Conservation (phyloP, 2,888 invertebrate genomes). For the Chloroclystis v-ata region DNA sequence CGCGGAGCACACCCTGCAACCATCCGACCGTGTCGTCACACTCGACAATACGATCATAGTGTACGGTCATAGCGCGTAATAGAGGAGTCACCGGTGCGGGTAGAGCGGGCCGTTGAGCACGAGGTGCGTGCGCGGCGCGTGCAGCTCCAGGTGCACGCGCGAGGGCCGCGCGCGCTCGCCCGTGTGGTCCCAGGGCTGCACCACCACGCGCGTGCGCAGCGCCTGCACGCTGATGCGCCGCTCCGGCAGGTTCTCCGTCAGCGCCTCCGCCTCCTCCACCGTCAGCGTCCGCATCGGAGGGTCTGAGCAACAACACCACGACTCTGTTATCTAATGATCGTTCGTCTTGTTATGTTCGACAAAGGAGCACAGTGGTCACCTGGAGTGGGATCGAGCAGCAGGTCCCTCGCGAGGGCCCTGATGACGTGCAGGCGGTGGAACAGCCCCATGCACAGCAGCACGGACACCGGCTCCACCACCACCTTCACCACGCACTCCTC, state of each 20-base stretch:
- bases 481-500: conserved; percentile 48
- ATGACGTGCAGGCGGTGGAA: conserved; percentile 48
- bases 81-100: conserved; percentile 48
- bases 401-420: conserved; percentile 33
- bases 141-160: conserved; percentile 39
- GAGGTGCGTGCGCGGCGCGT: conserved; percentile 35
- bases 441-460: conserved; percentile 45
- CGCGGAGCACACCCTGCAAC: conserved; percentile 58
- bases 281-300: conserved; percentile 49
- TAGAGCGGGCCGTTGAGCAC: conserved; percentile 51
- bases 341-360: no score
- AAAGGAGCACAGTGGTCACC: conserved; percentile 31
- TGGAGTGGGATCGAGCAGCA: conserved; percentile 30
- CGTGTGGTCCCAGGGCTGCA: conserved; percentile 52
- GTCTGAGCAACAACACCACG: conserved; percentile 33
- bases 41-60: no score
- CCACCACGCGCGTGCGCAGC: conserved; percentile 36
- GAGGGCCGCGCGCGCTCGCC: conserved; percentile 32
- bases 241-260: conserved; percentile 56
- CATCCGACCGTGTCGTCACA: no score
- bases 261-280: conserved; percentile 61
- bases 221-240: conserved; percentile 40
- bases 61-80: no score
- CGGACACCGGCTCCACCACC: conserved; percentile 40
- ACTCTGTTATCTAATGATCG: no score